phyloP scores from a whole-genome alignment of 2,113 vertebrate species.

The Semnornis frantzii region DNA sequence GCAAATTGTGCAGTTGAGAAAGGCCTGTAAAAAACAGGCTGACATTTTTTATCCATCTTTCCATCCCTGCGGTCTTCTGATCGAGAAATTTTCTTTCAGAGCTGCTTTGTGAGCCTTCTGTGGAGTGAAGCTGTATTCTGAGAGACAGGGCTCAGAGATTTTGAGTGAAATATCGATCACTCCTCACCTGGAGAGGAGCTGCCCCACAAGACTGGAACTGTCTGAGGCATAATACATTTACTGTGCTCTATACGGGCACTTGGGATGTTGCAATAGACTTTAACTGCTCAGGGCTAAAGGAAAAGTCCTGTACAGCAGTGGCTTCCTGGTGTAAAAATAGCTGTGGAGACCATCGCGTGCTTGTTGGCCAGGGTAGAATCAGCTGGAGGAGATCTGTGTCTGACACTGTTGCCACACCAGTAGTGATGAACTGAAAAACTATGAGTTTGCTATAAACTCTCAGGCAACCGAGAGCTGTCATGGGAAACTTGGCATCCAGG shows the following conservation, averaged over 20 bases:
- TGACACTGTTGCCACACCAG: not conserved
- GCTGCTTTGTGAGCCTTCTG: not conserved
- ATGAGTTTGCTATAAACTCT: not conserved
- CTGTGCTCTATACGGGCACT: accelerated
- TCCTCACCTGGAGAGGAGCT: not conserved
- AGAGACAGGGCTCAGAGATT: not conserved
- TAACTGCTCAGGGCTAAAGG: not conserved
- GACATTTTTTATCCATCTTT: not conserved
- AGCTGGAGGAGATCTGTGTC: not conserved
- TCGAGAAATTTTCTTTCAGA: not conserved
- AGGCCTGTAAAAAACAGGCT: not conserved
- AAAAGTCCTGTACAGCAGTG: not conserved
- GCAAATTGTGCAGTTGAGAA: not conserved
- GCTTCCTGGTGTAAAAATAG: not conserved
- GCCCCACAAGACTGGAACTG: not conserved
- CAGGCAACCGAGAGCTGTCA: not conserved
- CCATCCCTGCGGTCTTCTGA: not conserved
- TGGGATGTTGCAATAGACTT: not conserved
- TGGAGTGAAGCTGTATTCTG: not conserved
- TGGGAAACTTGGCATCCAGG: not conserved
- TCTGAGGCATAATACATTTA: not conserved
- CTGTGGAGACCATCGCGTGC: accelerated
- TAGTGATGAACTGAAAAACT: not conserved
- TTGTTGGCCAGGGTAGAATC: not conserved
- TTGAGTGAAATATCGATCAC: not conserved